Base-by-base conservation (phyloP, 2,113 vertebrate species). In the Silurus asotus region DNA sequence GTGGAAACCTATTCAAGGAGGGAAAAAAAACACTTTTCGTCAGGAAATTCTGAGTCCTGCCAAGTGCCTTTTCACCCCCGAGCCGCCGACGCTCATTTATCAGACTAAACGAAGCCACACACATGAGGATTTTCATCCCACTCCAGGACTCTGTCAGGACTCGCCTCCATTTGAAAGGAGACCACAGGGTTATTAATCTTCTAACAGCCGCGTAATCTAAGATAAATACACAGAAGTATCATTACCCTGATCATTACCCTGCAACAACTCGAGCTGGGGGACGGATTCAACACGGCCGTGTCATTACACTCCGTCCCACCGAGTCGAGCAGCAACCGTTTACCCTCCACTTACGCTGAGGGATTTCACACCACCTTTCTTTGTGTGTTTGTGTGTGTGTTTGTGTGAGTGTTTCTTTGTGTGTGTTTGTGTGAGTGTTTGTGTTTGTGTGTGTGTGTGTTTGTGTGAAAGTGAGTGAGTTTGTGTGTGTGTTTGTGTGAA, bases 141-240 rank as follows among this genome's bases (percentile, higher is more conserved):
- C 93, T 96, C 95, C 95, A 96, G 85, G 70, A 62, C 81, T 91
- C 92, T 97, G 98, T 97, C 88, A 90, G 94, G 97, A 95, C 98
- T 97, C 95, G 97, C 93, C 96, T 95, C 93, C 61, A 58, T 92
- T 96, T 96, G 95, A 97, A 95, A 96, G 95, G 94, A 94, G 94
- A 95, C 96, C 93, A 76, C 93, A 96, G 92, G 95, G 95, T 94
- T 94, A 96, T 96, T 95, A 95, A 95, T 96, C 95, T 95, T 95
- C 94, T 95, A 95, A 95, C 94, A 85, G 95, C 94, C 93, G 87
- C 94, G 95, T 96, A 96, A 96, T 96, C 95, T 91, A 92, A 93
- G 92, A 96, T 95, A 96, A 97, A 97, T 92, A 96, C 93, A 90
- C 78, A 84, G 87, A 83, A 93, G 94, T 93, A 94, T 95, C 91